Base-by-base conservation (phyloP, 1,140 invertebrate genomes). In the Homarus americanus region DNA sequence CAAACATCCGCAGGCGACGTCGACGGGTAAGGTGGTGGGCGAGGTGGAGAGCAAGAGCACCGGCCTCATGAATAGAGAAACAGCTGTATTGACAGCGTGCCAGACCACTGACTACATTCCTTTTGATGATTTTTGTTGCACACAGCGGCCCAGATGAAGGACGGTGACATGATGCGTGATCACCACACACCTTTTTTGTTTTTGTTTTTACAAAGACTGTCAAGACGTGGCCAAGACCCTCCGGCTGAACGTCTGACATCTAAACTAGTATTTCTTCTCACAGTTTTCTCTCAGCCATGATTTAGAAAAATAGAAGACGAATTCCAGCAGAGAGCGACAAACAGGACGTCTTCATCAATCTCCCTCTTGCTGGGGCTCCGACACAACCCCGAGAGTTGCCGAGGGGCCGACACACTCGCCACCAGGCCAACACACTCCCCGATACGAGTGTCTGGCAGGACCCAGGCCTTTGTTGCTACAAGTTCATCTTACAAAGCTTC, bases 61-160 rank as follows among this genome's bases (percentile, higher is more conserved):
- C 63, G 41, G n/a, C 41, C 69, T 86, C 69, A 86, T 86, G 69
- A 86, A 86, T 86, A 86, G 83, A 76, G 72, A 86, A 86, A 76
- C 69, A 86, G 40, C n/a, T 86, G 72, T 86, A 86, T 86, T 86
- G 40, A 86, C 66, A 44, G 20, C 83, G 69, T 76, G 83, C 63
- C 83, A 86, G 69, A 86, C 83, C 72, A 53, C 69, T 76, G 66
- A 75, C 83, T 86, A 86, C 83, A 24, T 9, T 41, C 73, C 72
- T 36, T 86, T 86, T 75, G 72, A 76, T 76, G 38, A 36, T 53
- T 84, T 40, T n/a, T 66, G 58, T 69, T 69, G 36, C 63, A 73
- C 63, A 12, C 36, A 24, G 2, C 40, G 73, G 73, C 38, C 34
- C 15, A 32, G 2, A 40, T 2, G 63, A 69, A n/a, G 63, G 7